Percentiles rank a stretch among this genome's conserved stretches.
Evolutionary conservation across 2,888 invertebrate genomes (phyloP).

Genomic region (Leptura quadrifasciata): DNA sequence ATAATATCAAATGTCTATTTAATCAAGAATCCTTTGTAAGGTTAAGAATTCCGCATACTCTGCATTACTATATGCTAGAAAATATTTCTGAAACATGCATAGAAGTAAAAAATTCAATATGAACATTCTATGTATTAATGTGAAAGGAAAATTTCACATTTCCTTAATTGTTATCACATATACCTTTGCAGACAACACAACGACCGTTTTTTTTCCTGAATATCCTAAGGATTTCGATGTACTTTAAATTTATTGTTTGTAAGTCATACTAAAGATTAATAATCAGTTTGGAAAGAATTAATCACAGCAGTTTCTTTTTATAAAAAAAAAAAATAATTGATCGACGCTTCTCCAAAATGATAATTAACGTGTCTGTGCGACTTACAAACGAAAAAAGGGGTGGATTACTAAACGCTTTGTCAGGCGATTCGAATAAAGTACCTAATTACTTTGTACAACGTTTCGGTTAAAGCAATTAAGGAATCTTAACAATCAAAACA

Average conservation of each 20-base stretch:
- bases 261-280: constrained; percentile 4
- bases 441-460: constrained; percentile 49
- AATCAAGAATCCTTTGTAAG: no score
- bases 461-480: constrained; percentile 54
- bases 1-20: no score
- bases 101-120: no score
- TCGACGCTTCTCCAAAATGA: background rate
- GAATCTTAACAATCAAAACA: constrained; percentile 66
- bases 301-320: background rate
- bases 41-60: no score
- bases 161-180: background rate
- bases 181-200: background rate
- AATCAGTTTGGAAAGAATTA: background rate
- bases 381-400: constrained; percentile 12
- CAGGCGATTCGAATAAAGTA: constrained; percentile 45
- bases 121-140: background rate
- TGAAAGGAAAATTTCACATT: background rate
- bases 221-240: constrained; percentile 38
- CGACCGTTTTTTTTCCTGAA: no score
- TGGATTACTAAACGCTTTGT: constrained; percentile 18
- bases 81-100: no score
- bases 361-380: constrained; percentile 1
- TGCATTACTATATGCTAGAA: no score
- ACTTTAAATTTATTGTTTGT: constrained; percentile 41
- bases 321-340: background rate